Base-by-base conservation (phyloP, 2,888 invertebrate genomes). In the Tachystola acroxantha region DNA sequence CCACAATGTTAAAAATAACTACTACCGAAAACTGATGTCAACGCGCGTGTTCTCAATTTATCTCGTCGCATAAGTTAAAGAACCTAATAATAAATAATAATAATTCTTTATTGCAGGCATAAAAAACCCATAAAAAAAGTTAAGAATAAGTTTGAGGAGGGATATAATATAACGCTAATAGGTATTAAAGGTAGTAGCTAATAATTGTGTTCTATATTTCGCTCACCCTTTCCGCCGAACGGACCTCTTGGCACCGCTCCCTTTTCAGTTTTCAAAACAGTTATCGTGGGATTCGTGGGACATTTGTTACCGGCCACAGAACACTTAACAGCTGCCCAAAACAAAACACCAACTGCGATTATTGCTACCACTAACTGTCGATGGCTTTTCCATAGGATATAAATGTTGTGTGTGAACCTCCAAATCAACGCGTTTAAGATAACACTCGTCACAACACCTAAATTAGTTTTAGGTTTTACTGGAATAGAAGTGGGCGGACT, bases 271-370 rank as follows among this genome's bases (percentile, higher is more conserved):
- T 27, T 27, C 27, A 33, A 26, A 40, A 37, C 46, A 10, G 43
- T 31, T 28, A 44, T 47, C 25, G 47, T 45, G 38, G 36, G n/a
- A n/a, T n/a, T 46, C 22, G 50, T 37, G 10, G 45, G 37, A 28
- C 44, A 42, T 47, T 50, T 52, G 31, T 10, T 32, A 42, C 47
- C 42, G 41, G 47, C 42, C 45, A 49, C 30, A 30, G 36, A 25
- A 38, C 41, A 52, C 64, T 60, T 72, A 40, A 53, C 51, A 45
- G 76, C 79, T 79, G 71, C 74, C 73, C 77, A 77, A 74, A 74
- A 77, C 55, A 78, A 73, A 79, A 71, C 50, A 67, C 59, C 69
- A 62, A 74, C 64, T 65, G 65, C 70, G 59, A 70, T 70, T 65
- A 75, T 53, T 60, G 67, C 54, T 51, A 65, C 52, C 55, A 63